Conservation (phyloP, 53 echinoderm and acorn worm genomes). For the Apostichopus leukothele region DNA sequence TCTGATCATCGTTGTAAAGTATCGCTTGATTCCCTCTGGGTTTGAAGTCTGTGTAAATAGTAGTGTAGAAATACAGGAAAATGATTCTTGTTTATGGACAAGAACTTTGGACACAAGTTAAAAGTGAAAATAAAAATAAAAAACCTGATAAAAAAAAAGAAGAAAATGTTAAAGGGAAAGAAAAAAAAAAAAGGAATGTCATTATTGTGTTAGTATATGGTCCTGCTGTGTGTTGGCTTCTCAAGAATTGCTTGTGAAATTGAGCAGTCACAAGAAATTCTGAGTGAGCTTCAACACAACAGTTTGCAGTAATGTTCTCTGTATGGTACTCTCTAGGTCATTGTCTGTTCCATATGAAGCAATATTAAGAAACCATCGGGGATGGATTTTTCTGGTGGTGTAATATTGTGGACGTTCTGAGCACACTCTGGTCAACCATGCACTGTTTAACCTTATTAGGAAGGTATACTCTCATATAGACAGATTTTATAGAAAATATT, state of each 20-base stretch:
- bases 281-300: not conserved
- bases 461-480: not conserved
- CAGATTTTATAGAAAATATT: not conserved
- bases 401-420: conserved; percentile 27
- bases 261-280: conserved; percentile 40
- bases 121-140: not conserved
- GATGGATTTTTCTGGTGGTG: conserved; percentile 51
- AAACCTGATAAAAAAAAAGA: not conserved
- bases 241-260: conserved; percentile 25
- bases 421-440: conserved; percentile 6
- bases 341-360: conserved; percentile 38
- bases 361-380: conserved; percentile 47
- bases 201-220: conserved; percentile 8
- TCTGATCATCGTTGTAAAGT: no score
- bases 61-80: not conserved
- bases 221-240: conserved; percentile 17
- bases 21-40: not conserved
- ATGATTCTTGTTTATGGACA: not conserved
- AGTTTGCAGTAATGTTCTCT: not conserved
- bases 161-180: not conserved
- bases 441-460: conserved; percentile 1
- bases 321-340: conserved; percentile 26
- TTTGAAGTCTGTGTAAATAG: not conserved
- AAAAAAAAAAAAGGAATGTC: not conserved
- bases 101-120: conserved; percentile 5